Evolutionary conservation across 2,797 vertebrate species (phyloP).

Genomic region (Galagoides demidoff): DNA sequence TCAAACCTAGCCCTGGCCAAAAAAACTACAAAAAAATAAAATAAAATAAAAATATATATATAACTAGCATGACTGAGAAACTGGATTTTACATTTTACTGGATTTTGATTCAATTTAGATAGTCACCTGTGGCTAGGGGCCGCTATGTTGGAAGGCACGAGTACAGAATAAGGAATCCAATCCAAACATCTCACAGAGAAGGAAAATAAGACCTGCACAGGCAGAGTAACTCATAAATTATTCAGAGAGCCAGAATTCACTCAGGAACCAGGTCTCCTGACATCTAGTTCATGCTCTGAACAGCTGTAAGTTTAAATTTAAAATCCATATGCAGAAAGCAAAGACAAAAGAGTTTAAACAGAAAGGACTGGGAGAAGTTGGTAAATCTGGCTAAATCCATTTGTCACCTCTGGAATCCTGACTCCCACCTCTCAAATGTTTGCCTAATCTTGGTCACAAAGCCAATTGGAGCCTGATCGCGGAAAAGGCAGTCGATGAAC

Average conservation of each 20-base stretch:
- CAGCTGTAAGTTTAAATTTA: constrained; percentile 26
- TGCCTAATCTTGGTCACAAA: background rate
- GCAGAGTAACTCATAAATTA: background rate
- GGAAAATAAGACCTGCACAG: background rate
- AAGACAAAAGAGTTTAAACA: background rate
- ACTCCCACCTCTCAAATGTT: background rate
- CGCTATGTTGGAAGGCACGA: background rate
- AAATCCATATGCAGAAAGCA: background rate
- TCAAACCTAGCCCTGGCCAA: too few species aligned
- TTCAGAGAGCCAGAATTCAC: background rate
- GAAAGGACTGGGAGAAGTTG: background rate
- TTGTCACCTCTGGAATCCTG: background rate
- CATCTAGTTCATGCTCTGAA: background rate
- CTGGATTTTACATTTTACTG: background rate
- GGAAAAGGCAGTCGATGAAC: background rate
- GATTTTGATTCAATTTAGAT: background rate
- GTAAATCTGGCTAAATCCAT: background rate
- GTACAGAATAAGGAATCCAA: background rate
- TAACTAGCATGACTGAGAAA: background rate
- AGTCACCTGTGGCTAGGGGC: background rate
- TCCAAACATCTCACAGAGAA: background rate
- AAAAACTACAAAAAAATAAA: too few species aligned
- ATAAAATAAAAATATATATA: too few species aligned
- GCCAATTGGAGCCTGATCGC: background rate
- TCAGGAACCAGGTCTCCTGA: background rate